A percentile compares a stretch with the other conserved stretches of the same genome.
Evolutionary conservation across 2,888 invertebrate genomes (phyloP).

Genomic region (Eudemis profundana): DNA sequence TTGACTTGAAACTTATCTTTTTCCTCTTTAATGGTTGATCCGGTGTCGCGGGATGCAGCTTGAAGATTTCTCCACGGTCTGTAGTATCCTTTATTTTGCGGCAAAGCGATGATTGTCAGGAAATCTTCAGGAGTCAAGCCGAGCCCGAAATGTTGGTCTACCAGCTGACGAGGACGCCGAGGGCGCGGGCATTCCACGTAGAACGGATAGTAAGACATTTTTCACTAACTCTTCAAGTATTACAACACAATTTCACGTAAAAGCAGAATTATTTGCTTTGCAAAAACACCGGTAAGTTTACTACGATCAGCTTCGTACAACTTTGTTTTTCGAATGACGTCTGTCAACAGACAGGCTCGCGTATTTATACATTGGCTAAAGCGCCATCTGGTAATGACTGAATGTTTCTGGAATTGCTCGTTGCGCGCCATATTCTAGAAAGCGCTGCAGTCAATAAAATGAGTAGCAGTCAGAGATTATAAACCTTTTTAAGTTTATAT

Average conservation of each 20-base stretch:
- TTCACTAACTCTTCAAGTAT: conserved; percentile 45
- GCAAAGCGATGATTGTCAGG: conserved; percentile 63
- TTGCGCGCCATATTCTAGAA: conserved; percentile 27
- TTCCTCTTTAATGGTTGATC: conserved; percentile 78
- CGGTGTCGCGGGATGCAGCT: conserved; percentile 67
- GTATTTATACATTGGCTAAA: conserved; percentile 53
- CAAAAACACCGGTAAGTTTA: conserved; percentile 41
- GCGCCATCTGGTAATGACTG: conserved; percentile 62
- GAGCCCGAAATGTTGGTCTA: conserved; percentile 68
- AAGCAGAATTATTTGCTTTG: conserved; percentile 34
- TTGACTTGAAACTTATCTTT: conserved; percentile 87
- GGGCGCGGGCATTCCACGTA: conserved; percentile 63
- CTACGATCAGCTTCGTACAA: conserved; percentile 19
- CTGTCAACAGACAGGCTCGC: conserved; percentile 21
- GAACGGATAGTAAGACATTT: conserved; percentile 76
- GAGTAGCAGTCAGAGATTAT: neutral
- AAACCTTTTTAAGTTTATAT: conserved; percentile 20
- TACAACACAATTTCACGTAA: conserved; percentile 19
- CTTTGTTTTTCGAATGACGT: conserved; percentile 51
- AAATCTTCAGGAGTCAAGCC: conserved; percentile 66
- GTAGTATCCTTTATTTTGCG: conserved; percentile 60
- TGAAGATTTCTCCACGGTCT: conserved; percentile 88
- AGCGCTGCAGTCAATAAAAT: neutral
- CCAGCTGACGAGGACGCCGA: conserved; percentile 52
- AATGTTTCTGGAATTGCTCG: conserved; percentile 58